A percentile compares a stretch with the other conserved stretches of the same genome.
phyloP scores from a whole-genome alignment of 2,113 vertebrate genomes.

The Opisthocomus hoazin region DNA sequence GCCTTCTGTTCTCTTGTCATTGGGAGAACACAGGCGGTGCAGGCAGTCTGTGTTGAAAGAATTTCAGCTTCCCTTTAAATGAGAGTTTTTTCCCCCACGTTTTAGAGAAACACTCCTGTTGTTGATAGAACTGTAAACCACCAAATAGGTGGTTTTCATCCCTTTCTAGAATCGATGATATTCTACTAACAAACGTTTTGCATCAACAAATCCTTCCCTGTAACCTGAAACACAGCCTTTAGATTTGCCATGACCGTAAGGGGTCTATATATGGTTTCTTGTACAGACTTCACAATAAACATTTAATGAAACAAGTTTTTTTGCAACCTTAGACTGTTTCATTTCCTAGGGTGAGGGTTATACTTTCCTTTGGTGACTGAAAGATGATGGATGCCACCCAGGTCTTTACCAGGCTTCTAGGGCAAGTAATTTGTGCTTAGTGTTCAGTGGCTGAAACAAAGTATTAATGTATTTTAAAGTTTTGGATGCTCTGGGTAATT shows the following conservation, averaged over 20 bases:
- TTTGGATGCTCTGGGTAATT: neutral
- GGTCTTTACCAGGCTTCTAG: neutral
- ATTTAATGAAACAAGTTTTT: neutral
- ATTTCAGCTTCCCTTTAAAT: neutral
- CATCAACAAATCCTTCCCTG: neutral
- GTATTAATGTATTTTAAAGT: conserved; percentile 22
- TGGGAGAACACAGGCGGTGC: neutral
- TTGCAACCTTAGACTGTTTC: conserved; percentile 4
- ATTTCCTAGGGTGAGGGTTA: neutral
- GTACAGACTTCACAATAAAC: neutral
- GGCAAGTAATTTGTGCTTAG: neutral
- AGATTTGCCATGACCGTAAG: neutral
- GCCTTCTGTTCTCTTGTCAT: neutral
- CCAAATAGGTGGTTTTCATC: neutral
- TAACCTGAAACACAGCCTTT: neutral
- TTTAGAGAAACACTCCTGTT: neutral
- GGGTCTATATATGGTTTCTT: neutral
- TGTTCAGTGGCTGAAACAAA: conserved; percentile 15
- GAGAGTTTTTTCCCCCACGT: neutral
- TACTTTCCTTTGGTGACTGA: conserved; percentile 26
- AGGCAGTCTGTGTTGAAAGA: neutral
- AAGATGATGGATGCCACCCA: neutral
- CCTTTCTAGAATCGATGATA: neutral
- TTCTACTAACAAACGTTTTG: neutral
- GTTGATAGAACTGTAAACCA: neutral